A percentile compares a stretch with the other conserved stretches of the same genome.
phyloP scores from a whole-genome alignment of 2,113 vertebrate genomes.

The Microcebus ravelobensis region DNA sequence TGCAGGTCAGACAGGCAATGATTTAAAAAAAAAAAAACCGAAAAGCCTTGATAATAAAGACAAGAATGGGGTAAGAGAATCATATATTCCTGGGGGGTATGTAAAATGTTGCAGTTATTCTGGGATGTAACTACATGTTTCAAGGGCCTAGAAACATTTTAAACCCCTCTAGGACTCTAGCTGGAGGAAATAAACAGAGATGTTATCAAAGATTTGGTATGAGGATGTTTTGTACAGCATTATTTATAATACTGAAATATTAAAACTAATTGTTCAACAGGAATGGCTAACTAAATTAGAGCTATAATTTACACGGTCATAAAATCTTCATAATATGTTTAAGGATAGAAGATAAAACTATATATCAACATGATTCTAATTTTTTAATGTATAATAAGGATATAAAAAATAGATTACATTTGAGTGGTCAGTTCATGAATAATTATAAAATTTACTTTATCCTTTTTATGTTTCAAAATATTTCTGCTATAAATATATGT shows the following conservation, averaged over 20 bases:
- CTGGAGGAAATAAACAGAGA: background rate
- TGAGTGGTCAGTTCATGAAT: background rate
- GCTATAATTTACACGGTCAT: background rate
- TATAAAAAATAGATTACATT: background rate
- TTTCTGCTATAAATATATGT: conserved; percentile 1
- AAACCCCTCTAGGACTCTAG: background rate
- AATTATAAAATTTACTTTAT: background rate
- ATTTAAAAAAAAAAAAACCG: background rate
- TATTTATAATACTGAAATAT: conserved; percentile 8
- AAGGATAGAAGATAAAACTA: background rate
- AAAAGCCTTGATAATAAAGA: conserved; percentile 2
- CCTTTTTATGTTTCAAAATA: conserved; percentile 36
- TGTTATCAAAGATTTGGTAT: background rate
- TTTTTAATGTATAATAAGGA: background rate
- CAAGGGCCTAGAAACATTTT: background rate
- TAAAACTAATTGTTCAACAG: background rate
- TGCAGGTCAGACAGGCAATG: background rate
- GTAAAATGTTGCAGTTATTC: background rate
- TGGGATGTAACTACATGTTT: background rate
- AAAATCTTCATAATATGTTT: background rate
- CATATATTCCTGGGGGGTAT: background rate
- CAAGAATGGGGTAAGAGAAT: background rate
- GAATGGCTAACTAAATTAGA: background rate
- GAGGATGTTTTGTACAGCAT: background rate
- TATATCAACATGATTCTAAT: background rate